Evolutionary conservation across 2,113 vertebrate species (phyloP).

Genomic region (Boulengeromyrus knoepffleri): DNA sequence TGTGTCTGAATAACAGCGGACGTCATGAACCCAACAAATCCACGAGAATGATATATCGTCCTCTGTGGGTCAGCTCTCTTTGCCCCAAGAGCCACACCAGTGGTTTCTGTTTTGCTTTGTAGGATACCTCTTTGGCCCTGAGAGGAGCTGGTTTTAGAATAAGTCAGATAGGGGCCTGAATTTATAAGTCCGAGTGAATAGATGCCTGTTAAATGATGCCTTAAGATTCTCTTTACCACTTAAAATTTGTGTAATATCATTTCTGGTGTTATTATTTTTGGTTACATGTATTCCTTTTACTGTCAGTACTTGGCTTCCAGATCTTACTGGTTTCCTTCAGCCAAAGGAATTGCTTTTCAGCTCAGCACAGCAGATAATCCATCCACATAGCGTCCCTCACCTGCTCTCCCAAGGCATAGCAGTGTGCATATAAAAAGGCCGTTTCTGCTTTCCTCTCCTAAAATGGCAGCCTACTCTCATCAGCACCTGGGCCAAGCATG

Average conservation of each 20-base stretch:
- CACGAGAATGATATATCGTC: not conserved
- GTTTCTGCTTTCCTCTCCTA: not conserved
- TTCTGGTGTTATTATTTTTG: not conserved
- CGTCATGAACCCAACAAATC: not conserved
- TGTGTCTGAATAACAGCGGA: not conserved
- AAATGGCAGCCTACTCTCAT: constrained; percentile 1
- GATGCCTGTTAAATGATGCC: not conserved
- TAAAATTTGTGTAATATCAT: not conserved
- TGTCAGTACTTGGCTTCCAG: not conserved
- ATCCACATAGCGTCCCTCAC: not conserved
- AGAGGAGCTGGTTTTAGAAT: not conserved
- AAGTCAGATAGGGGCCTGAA: not conserved
- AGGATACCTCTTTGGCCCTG: not conserved
- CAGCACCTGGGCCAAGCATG: not conserved
- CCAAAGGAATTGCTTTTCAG: not conserved
- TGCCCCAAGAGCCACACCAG: not conserved
- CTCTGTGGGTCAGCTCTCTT: not conserved
- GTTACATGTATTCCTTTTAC: not conserved
- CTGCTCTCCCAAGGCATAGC: not conserved
- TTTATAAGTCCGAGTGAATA: not conserved
- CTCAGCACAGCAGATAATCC: not conserved
- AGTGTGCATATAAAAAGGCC: not conserved
- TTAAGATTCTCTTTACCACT: not conserved
- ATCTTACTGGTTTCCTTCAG: not conserved
- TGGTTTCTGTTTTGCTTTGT: not conserved